Base-by-base conservation (phyloP, 2,888 invertebrate genomes). In the Pycnomerus fuliginosus region DNA sequence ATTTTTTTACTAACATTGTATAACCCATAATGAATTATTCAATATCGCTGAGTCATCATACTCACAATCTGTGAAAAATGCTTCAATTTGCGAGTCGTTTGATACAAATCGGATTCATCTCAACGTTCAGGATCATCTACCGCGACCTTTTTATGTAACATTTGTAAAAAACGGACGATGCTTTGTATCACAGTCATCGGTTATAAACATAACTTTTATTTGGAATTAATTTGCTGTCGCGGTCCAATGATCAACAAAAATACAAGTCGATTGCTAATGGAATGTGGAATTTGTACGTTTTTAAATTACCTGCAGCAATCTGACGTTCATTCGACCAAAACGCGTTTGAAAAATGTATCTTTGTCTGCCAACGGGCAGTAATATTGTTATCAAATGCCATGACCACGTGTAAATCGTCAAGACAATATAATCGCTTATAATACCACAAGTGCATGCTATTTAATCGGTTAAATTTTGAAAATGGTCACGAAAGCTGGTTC, bases 21-120 rank as follows among this genome's bases (percentile, higher is more conserved):
- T 35, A 41, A 41, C 34, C 28, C n/a, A n/a, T n/a, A 30, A 41
- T 41, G 35, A 34, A 41, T 41, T 27, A 41, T 41, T 41, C 41
- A 41, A 17, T 10, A 16, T 8, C n/a, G n/a, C 20, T 41, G 41
- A 41, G 35, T 41, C 41, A 41, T 41, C 29, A 28, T 28, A 33
- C 33, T 13, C 16, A n/a, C 39, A 29, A 41, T 39, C 31, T 39
- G 41, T 28, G 20, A 28, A 34, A 41, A 40, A 41, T 34, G 31
- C 22, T 28, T 16, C 11, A 12, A 29, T 34, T 34, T 34, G 22
- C 14, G 2, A 29, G 38, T 22, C n/a, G n/a, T n/a, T n/a, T n/a
- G n/a, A n/a, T n/a, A n/a, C n/a, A n/a, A n/a, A n/a, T n/a, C n/a
- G n/a, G n/a, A n/a, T n/a, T n/a, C n/a, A n/a, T n/a, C n/a, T n/a